Base-by-base conservation (phyloP, 2,888 invertebrate species). In the Torymus aiolomorphi region DNA sequence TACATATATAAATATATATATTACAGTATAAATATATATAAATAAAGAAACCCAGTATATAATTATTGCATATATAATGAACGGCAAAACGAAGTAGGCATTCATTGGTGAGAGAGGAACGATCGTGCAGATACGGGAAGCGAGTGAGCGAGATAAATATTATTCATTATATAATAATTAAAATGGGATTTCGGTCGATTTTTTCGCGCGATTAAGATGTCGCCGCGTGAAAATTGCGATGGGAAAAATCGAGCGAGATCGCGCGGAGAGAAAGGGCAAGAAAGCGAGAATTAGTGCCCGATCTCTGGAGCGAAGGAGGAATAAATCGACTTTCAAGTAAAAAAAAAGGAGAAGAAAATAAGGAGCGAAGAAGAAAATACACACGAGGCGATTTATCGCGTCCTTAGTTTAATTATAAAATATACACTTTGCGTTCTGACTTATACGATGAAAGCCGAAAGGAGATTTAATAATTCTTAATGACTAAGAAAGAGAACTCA, bases 1-100 rank as follows among this genome's bases (percentile, higher is more conserved):
- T 83, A 82, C 83, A 85, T 83, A 85, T 82, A 85, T 83, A 84
- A 74, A 85, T 73, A 80, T 62, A 80, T 62, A 76, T 71, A 78
- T 80, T 81, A 75, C 71, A 54, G 66, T 74, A 77, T 78, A 83
- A 81, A 81, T 82, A 82, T 69, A 81, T 76, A 83, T 80, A 78
- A 80, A 82, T 82, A 80, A 79, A 77, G 20, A 78, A 65, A 62
- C 70, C 52, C 78, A 67, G 59, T 78, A 78, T 66, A 78, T 82
- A 70, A 77, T 76, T 80, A 79, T 69, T 80, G 76, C 78, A 78
- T 80, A 82, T 79, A 80, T 82, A 72, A 79, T 69, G 72, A 80
- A 78, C 67, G 78, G 63, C 70, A 65, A 81, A 74, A 59, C 56
- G 62, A 81, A 80, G 73, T 77, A 78, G 79, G 70, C 72, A 80